Conservation (phyloP, 2,888 invertebrate genomes). For the Eueremaeus valkanovi region DNA sequence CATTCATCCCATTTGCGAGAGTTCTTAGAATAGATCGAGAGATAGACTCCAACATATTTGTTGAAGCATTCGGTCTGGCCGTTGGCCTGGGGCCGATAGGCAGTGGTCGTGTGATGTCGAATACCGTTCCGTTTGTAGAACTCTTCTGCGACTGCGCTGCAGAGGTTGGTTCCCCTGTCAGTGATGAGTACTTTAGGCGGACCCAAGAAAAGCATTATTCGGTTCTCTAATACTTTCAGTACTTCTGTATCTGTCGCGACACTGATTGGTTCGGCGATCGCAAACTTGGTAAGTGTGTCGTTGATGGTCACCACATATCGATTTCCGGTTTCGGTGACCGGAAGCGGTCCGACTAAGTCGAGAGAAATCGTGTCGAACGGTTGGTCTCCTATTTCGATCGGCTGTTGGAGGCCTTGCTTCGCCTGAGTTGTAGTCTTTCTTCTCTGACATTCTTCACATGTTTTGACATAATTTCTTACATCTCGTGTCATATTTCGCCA, state of each 20-base stretch:
- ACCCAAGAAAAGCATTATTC: neutral
- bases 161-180: neutral
- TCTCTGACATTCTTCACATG: neutral
- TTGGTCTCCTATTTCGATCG: neutral
- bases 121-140: neutral
- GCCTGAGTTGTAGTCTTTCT: neutral
- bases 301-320: neutral
- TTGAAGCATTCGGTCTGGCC: no score
- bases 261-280: neutral
- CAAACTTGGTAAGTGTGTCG: neutral
- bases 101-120: neutral
- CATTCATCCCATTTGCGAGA: neutral
- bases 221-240: neutral
- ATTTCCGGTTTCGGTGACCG: no score
- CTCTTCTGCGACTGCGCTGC: neutral
- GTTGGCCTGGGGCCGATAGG: neutral
- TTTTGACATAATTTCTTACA: neutral
- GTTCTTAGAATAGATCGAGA: neutral
- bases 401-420: neutral
- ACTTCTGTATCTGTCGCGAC: neutral
- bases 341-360: neutral
- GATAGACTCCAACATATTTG: neutral
- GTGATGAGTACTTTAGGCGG: neutral
- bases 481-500: neutral
- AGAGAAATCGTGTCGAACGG: neutral